Conservation (phyloP, 2,113 vertebrate species). For the Dendropsophus ebraccatus region DNA sequence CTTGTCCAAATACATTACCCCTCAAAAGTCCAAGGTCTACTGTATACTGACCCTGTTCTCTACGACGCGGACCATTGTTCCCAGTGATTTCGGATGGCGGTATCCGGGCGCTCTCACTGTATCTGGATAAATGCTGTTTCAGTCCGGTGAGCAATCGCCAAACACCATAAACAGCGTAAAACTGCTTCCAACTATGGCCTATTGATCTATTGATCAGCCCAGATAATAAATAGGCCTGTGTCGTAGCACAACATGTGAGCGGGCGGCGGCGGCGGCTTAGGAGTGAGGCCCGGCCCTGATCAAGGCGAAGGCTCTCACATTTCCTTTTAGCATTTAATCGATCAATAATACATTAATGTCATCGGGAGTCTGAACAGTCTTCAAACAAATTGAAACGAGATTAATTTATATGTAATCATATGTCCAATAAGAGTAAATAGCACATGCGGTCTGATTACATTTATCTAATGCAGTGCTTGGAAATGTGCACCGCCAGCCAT, state of each 20-base stretch:
- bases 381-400: slow-evolving; percentile 55
- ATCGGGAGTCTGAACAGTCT: slow-evolving; percentile 50
- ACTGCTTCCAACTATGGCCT: background rate
- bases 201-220: background rate
- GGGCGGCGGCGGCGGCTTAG: background rate
- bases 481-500: slow-evolving; percentile 18
- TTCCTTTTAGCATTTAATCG: slow-evolving; percentile 41
- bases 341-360: slow-evolving; percentile 59
- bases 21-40: no score
- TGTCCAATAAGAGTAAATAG: slow-evolving; percentile 56
- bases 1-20: no score
- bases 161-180: background rate
- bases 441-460: slow-evolving; percentile 43
- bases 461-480: slow-evolving; percentile 47
- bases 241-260: no score
- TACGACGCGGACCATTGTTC: background rate
- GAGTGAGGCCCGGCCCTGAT: background rate
- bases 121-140: background rate
- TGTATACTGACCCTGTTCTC: no score
- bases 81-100: background rate
- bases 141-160: background rate
- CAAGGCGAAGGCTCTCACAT: slow-evolving; percentile 19
- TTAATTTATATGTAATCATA: slow-evolving; percentile 57
- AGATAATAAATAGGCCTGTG: slow-evolving; percentile 9
- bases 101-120: background rate